phyloP scores from a whole-genome alignment of 1,140 invertebrate genomes.

The Atta colombica region DNA sequence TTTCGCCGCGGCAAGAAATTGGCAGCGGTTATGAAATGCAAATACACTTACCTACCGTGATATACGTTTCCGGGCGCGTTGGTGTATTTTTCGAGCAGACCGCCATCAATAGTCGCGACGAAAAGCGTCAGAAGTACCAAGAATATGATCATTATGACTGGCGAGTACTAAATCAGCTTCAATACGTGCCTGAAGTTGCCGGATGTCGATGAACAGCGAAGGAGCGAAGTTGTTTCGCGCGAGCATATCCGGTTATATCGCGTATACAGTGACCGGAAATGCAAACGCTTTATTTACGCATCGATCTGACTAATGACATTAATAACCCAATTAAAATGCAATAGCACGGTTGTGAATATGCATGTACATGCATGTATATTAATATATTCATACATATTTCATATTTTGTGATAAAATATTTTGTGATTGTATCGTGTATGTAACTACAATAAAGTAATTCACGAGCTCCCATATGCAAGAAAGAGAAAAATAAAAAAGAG shows the following conservation, averaged over 20 bases:
- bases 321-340: slow-evolving; percentile 38
- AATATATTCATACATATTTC: slow-evolving; percentile 15
- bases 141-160: slow-evolving; percentile 67
- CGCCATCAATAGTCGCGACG: slow-evolving; percentile 20
- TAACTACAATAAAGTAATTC: neutral
- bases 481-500: neutral
- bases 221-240: slow-evolving; percentile 27
- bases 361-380: no score
- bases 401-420: slow-evolving; percentile 21
- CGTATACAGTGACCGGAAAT: slow-evolving; percentile 14
- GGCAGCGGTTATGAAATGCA: neutral
- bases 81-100: slow-evolving; percentile 65
- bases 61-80: slow-evolving; percentile 67
- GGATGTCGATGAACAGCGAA: slow-evolving; percentile 37
- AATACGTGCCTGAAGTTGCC: slow-evolving; percentile 52
- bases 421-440: no score
- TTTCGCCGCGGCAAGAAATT: neutral
- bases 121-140: slow-evolving; percentile 64
- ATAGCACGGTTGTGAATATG: neutral
- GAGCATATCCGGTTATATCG: slow-evolving; percentile 1
- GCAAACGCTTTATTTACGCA: slow-evolving; percentile 21
- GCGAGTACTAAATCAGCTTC: neutral
- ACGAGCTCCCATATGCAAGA: neutral
- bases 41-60: slow-evolving; percentile 78
- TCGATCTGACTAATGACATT: slow-evolving; percentile 14